Evolutionary conservation across 2,888 invertebrate genomes (phyloP).

Genomic region (Empis livida): DNA sequence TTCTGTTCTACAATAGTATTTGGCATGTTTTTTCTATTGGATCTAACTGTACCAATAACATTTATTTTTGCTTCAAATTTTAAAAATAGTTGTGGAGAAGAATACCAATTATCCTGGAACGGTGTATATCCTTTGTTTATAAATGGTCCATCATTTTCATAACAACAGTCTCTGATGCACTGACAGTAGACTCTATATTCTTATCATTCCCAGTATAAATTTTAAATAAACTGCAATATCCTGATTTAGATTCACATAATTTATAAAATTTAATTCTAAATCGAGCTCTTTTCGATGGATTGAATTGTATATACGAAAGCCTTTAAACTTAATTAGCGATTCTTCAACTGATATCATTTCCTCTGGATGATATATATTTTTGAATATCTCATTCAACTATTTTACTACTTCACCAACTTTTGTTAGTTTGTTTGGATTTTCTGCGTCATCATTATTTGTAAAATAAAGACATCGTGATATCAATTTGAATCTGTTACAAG

Average conservation of each 20-base stretch:
- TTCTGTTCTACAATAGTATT: not conserved
- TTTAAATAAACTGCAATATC: not conserved
- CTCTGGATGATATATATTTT: not conserved
- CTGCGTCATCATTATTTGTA: not conserved
- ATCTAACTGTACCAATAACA: slow-evolving; percentile 1
- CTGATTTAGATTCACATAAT: slow-evolving; percentile 3
- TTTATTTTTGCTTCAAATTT: slow-evolving; percentile 5
- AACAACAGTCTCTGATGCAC: not conserved
- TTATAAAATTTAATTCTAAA: slow-evolving; percentile 4
- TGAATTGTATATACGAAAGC: not conserved
- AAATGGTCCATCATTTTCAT: not conserved
- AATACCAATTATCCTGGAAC: slow-evolving; percentile 2
- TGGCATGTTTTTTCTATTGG: slow-evolving; percentile 4
- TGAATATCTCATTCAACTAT: not conserved
- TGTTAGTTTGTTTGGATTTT: not conserved
- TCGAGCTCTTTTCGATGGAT: not conserved
- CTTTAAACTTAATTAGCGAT: not conserved
- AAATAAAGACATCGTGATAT: not conserved
- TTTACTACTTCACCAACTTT: not conserved
- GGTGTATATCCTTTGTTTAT: slow-evolving; percentile 2
- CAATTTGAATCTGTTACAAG: not conserved
- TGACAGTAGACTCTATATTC: not conserved
- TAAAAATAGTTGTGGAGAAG: slow-evolving; percentile 3
- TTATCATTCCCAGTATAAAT: slow-evolving; percentile 1
- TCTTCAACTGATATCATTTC: not conserved